A percentile compares a stretch with the other conserved stretches of the same genome.
Conservation (phyloP, 2,888 invertebrate genomes). For the Cremastinae sp. region DNA sequence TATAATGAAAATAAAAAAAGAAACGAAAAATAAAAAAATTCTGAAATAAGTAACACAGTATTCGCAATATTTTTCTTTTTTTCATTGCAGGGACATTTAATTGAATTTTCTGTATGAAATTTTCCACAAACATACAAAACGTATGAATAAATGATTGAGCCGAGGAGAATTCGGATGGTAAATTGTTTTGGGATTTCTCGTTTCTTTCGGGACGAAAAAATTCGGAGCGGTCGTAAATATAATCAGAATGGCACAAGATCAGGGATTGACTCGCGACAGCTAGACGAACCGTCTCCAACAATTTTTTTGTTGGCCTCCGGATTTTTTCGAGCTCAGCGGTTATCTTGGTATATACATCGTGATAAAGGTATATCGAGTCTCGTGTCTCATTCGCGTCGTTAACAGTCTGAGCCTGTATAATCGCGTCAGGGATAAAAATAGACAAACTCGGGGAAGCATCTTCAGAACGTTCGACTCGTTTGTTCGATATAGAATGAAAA, state of each 20-base stretch:
- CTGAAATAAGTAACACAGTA: too few species aligned
- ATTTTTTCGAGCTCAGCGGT: constrained; percentile 28
- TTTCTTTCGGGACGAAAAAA: too few species aligned
- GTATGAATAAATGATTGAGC: not conserved
- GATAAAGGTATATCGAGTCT: not conserved
- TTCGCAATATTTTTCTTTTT: too few species aligned
- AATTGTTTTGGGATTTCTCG: too few species aligned
- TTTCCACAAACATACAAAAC: too few species aligned
- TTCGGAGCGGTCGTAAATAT: not conserved
- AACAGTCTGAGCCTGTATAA: constrained; percentile 19
- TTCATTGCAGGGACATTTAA: too few species aligned
- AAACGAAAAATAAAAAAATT: too few species aligned
- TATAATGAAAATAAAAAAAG: too few species aligned
- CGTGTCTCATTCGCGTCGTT: not conserved
- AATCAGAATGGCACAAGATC: constrained; percentile 15
- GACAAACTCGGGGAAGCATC: constrained; percentile 31
- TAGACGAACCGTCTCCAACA: constrained; percentile 2
- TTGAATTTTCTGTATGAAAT: too few species aligned
- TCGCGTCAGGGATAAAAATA: constrained; percentile 38
- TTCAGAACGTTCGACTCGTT: not conserved
- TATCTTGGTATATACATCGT: not conserved
- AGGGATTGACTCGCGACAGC: not conserved
- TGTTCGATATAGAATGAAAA: constrained; percentile 23
- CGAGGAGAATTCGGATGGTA: not conserved
- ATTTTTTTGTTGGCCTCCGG: constrained; percentile 7